Conservation (phyloP, 2,888 invertebrate species). For the Adela reaumurella region DNA sequence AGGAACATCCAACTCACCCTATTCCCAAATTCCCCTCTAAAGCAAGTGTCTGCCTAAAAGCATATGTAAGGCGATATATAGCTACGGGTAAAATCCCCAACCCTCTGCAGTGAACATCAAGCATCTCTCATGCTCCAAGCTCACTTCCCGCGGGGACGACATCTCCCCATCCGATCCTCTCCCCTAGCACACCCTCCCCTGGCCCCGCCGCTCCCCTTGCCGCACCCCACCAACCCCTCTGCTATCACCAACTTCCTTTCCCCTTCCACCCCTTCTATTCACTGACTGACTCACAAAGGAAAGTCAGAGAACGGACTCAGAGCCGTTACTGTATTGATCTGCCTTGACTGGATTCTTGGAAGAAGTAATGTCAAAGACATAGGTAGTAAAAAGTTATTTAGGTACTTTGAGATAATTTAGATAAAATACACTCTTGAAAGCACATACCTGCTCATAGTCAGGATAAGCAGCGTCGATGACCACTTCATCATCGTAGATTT, state of each 20-base stretch:
- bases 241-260: not conserved
- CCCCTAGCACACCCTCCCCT: not conserved
- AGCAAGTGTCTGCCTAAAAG: too few species aligned
- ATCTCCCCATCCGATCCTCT: not conserved
- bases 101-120: not conserved
- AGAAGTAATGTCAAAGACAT: not conserved
- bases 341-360: not conserved
- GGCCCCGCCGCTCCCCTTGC: not conserved
- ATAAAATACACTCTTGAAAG: not conserved
- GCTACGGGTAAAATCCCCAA: not conserved
- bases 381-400: not conserved
- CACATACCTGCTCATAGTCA: conserved; percentile 37
- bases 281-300: not conserved
- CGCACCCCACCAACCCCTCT: not conserved
- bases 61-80: too few species aligned
- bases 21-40: too few species aligned
- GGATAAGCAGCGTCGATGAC: conserved; percentile 47
- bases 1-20: too few species aligned
- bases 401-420: not conserved
- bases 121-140: not conserved
- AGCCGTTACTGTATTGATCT: not conserved
- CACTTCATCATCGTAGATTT: conserved; percentile 51
- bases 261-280: not conserved
- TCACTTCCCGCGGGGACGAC: not conserved
- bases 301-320: too few species aligned